phyloP scores from a whole-genome alignment of 1,140 invertebrate genomes.

The Stegodyphus mimosarum region DNA sequence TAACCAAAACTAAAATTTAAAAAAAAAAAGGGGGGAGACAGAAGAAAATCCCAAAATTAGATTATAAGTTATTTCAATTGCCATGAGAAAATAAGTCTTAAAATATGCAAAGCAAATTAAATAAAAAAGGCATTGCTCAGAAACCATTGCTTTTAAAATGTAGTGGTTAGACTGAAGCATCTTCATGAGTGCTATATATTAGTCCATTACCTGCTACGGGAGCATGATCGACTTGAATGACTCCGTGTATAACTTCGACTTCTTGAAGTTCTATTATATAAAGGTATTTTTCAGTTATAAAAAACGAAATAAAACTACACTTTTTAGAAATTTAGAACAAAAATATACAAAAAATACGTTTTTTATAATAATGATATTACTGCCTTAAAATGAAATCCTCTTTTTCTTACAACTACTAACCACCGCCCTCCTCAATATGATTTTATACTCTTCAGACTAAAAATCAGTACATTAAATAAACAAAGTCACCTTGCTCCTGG shows the following conservation, averaged over 20 bases:
- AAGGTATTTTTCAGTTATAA: neutral
- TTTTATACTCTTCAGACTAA: neutral
- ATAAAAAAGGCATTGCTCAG: too few species aligned
- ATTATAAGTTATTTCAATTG: too few species aligned
- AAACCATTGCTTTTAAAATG: neutral
- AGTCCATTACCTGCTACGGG: neutral
- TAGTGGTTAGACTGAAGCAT: neutral
- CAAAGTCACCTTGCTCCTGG: neutral
- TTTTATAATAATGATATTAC: neutral
- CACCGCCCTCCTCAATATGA: too few species aligned
- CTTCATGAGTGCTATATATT: neutral
- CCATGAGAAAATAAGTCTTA: too few species aligned
- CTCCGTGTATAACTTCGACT: conserved; percentile 1
- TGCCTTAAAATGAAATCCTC: too few species aligned
- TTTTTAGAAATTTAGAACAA: neutral
- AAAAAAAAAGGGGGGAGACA: too few species aligned
- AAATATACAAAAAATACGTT: neutral
- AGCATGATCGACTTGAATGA: conserved; percentile 1
- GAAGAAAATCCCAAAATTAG: too few species aligned
- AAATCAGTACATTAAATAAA: neutral
- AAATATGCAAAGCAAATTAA: too few species aligned
- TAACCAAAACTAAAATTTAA: too few species aligned
- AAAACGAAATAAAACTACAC: neutral
- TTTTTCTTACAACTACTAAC: too few species aligned
- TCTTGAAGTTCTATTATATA: neutral